Conservation (phyloP, 2,888 invertebrate genomes). For the Leucania comma region DNA sequence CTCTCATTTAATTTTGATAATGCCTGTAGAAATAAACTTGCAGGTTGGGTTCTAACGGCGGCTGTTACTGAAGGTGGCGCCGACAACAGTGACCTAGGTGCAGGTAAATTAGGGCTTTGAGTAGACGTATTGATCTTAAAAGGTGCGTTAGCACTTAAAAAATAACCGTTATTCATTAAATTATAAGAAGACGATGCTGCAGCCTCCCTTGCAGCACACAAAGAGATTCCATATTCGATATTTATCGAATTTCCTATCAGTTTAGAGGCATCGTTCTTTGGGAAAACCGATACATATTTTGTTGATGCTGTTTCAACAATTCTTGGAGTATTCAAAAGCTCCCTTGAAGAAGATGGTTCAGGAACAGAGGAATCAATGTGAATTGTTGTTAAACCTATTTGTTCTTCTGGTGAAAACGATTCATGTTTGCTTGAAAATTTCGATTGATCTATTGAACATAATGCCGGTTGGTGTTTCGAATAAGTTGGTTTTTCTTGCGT, state of each 20-base stretch:
- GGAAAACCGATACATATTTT: background rate
- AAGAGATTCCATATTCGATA: slow-evolving; percentile 40
- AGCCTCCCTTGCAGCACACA: slow-evolving; percentile 20
- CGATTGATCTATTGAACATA: slow-evolving; percentile 1
- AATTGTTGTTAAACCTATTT: background rate
- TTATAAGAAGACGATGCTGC: slow-evolving; percentile 11
- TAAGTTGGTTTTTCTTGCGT: slow-evolving; percentile 26
- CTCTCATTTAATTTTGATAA: slow-evolving; percentile 79
- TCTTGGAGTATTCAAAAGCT: slow-evolving; percentile 5
- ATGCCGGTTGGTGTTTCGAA: background rate
- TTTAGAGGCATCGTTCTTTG: background rate
- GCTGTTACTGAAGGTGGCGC: slow-evolving; percentile 68
- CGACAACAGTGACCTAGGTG: slow-evolving; percentile 59
- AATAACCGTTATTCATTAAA: slow-evolving; percentile 14
- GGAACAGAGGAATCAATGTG: background rate
- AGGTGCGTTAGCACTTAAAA: slow-evolving; percentile 41
- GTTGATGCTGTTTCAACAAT: background rate
- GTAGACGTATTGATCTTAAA: slow-evolving; percentile 62
- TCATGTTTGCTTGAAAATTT: background rate
- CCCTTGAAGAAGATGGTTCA: slow-evolving; percentile 7
- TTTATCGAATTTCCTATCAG: slow-evolving; percentile 11
- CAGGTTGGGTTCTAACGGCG: slow-evolving; percentile 72
- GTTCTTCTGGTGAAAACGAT: background rate
- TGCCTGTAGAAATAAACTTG: slow-evolving; percentile 80
- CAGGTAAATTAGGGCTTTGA: slow-evolving; percentile 58